phyloP scores from a whole-genome alignment of 2,888 invertebrate genomes.

The Dione juno region DNA sequence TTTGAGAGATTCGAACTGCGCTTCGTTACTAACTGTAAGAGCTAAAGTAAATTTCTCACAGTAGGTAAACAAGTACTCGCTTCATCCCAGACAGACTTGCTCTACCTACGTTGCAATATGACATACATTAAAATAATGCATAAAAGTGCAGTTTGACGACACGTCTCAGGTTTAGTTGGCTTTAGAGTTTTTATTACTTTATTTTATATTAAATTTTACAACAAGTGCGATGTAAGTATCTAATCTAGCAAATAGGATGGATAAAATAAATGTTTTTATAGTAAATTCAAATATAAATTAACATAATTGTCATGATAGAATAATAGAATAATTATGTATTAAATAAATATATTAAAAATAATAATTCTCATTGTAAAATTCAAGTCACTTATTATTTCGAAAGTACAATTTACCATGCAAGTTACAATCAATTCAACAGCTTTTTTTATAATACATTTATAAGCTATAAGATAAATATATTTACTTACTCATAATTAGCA shows the following conservation, averaged over 20 bases:
- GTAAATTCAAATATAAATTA: not conserved
- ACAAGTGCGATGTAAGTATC: constrained; percentile 15
- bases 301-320: not conserved
- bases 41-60: constrained; percentile 4
- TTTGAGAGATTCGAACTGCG: not conserved
- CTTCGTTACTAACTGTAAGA: not conserved
- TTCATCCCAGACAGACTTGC: constrained; percentile 17
- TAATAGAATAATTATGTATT: not conserved
- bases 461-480: no score
- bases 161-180: constrained; percentile 15
- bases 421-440: no score
- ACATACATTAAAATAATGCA: constrained; percentile 23
- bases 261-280: not conserved
- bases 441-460: no score
- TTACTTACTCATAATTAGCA: no score
- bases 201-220: constrained; percentile 22
- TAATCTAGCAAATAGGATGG: not conserved
- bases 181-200: constrained; percentile 9
- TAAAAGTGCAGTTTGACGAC: constrained; percentile 24
- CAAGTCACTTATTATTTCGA: no score
- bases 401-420: no score
- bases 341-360: no score
- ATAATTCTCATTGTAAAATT: no score
- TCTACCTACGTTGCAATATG: constrained; percentile 22
- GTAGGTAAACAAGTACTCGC: not conserved